Evolutionary conservation across 2,888 invertebrate genomes (phyloP).

Genomic region (Blastobasis adustella): DNA sequence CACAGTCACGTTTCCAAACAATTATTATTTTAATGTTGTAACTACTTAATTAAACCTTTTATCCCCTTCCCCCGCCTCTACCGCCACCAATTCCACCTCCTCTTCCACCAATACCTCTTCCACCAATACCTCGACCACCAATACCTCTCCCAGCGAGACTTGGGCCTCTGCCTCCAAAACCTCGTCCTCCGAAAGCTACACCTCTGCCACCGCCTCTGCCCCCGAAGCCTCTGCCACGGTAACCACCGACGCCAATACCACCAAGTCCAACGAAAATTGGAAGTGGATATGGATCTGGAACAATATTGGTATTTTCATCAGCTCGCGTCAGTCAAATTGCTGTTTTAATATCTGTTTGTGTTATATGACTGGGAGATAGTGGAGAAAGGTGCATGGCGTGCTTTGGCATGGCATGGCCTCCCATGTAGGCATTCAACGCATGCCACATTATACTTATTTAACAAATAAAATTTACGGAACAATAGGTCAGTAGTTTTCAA

Average conservation of each 20-base stretch:
- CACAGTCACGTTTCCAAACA: no score
- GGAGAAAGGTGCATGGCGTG: no score
- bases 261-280: conserved; percentile 28
- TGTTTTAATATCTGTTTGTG: no score
- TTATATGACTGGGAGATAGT: no score
- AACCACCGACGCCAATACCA: conserved; percentile 19
- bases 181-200: conserved; percentile 29
- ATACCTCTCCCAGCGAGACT: conserved; percentile 22
- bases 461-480: no score
- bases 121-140: conserved; percentile 8
- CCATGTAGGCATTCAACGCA: no score
- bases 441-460: no score
- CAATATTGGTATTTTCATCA: not conserved
- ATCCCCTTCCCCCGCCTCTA: conserved; percentile 12
- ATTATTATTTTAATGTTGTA: not conserved
- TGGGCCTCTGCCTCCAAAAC: conserved; percentile 22
- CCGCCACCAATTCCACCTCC: conserved; percentile 19
- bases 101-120: conserved; percentile 18
- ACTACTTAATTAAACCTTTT: not conserved
- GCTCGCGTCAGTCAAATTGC: no score
- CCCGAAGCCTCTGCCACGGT: conserved; percentile 28
- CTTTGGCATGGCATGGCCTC: no score
- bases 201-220: conserved; percentile 29
- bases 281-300: conserved; percentile 26
- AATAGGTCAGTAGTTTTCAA: no score